These are phyloP conservation scores for Zaprionus davidi DNA, from an alignment of 1,140 invertebrate genomes.

Conservation along the genomic window DNA sequence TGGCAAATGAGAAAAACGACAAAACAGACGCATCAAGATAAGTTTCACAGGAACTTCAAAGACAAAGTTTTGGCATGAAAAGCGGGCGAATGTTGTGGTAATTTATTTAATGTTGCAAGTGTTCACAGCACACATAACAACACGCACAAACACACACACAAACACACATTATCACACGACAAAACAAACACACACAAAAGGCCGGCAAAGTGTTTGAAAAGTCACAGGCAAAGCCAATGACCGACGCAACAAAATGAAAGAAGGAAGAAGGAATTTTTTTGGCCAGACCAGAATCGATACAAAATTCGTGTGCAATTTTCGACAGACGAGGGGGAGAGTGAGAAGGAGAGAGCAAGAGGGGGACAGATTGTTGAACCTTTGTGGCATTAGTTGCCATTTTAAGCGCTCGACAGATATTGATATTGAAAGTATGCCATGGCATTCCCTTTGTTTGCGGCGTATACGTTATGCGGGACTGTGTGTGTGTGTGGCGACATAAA, in stretches of 20 bases:
- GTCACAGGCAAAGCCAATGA: constrained; percentile 44
- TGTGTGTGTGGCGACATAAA: constrained; percentile 6
- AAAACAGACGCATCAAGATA: constrained; percentile 4
- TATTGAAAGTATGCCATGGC: constrained; percentile 19
- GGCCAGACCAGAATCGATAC: constrained; percentile 41
- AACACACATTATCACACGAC: background rate
- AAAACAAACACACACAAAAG: constrained; percentile 4
- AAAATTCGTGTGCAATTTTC: constrained; percentile 40
- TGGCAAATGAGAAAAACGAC: background rate
- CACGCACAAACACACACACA: constrained; percentile 7
- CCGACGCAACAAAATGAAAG: constrained; percentile 19
- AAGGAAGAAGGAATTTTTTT: constrained; percentile 16
- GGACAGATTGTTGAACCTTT: constrained; percentile 42
- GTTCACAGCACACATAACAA: constrained; percentile 1
- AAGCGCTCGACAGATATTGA: constrained; percentile 3
- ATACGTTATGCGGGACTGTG: constrained; percentile 15
- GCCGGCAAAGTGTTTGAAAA: constrained; percentile 25
- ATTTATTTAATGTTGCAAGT: constrained; percentile 44
- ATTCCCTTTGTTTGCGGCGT: constrained; percentile 18
- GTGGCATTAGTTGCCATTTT: constrained; percentile 13
- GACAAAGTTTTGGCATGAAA: constrained; percentile 28
- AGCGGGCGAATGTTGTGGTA: constrained; percentile 7
- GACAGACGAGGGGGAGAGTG: background rate
- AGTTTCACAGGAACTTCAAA: constrained; percentile 14
- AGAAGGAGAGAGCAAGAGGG: background rate